Percentiles rank a stretch among this genome's conserved stretches.
Conservation (phyloP, 2,888 invertebrate species). For the Acanthacorydalis orientalis region DNA sequence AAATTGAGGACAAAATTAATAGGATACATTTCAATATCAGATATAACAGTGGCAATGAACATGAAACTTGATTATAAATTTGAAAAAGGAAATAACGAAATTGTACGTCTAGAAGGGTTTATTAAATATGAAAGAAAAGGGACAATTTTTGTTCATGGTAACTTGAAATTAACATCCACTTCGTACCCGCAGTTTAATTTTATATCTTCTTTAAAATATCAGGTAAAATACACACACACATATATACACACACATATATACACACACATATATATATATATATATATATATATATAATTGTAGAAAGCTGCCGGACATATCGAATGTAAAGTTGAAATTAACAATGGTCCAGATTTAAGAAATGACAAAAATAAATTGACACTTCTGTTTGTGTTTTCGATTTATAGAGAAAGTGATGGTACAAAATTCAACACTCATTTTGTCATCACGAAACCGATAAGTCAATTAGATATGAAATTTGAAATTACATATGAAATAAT, state of each 20-base stretch:
- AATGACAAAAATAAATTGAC: conserved; percentile 42
- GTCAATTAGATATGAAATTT: conserved; percentile 47
- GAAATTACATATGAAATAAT: conserved; percentile 32
- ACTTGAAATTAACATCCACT: conserved; percentile 50
- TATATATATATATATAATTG: conserved; percentile 13
- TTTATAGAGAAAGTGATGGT: conserved; percentile 42
- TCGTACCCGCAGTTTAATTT: conserved; percentile 63
- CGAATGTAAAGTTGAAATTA: conserved; percentile 53
- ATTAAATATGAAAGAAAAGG: conserved; percentile 30
- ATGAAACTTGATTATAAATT: conserved; percentile 51
- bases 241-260: too few species aligned
- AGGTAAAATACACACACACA: conserved; percentile 27
- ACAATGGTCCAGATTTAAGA: conserved; percentile 41
- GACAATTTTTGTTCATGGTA: conserved; percentile 41
- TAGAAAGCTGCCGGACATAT: conserved; percentile 54
- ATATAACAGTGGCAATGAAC: conserved; percentile 32
- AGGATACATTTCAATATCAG: conserved; percentile 42
- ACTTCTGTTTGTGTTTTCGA: conserved; percentile 38
- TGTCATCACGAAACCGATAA: conserved; percentile 43
- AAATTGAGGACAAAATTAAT: conserved; percentile 52
- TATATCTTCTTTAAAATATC: conserved; percentile 42
- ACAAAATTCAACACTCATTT: conserved; percentile 43
- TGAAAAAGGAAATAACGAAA: conserved; percentile 35
- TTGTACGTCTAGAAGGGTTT: conserved; percentile 31
- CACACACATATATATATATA: not conserved